Base-by-base conservation (phyloP, 2,113 vertebrate species). In the Muscicapa adusta region DNA sequence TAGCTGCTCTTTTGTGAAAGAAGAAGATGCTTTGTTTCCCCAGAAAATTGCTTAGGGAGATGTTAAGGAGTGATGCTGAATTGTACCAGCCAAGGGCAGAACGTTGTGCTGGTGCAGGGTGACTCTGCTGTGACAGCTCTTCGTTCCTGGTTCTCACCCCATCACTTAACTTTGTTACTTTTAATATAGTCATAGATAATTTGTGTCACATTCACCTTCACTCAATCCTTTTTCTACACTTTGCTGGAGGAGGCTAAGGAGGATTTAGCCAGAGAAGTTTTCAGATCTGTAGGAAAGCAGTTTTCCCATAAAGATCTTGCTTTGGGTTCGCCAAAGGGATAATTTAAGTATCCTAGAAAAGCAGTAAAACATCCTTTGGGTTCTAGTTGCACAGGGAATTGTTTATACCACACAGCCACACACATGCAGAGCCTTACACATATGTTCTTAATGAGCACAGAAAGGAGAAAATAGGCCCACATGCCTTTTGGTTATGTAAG, bases 401-500 rank as follows among this genome's bases (percentile, higher is more conserved):
- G 57, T 43, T 75, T 63, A 10, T 12, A 23, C 43, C 51, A n/a
- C 45, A 8, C 18, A 56, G 79, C 40, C 3, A 0, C 10, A 17
- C 22, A 25, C 34, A 38, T 8, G 5, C 18, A 33, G 6, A 66
- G 33, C 24, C 42, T 51, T 29, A 73, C 51, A 81, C 65, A 61
- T 29, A 14, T 42, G 48, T 91, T 72, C 57, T 79, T 61, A 61
- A 53, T 88, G 88, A 88, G 71, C n/a, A 50, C 40, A 74, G 57
- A 88, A 92, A 67, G 28, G 80, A 67, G 42, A 91, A 94, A 94
- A 86, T 17, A 74, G 62, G 12, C 53, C 66, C 29, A 48, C 40
- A 10, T 80, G 53, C 60, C 34, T 91, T 77, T 81, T 77, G 40
- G 45, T 75, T 78, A 33, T 72, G n/a, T 71, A 86, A 43, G 15